A percentile compares a stretch with the other conserved stretches of the same genome.
These are phyloP conservation scores for Caenorhabditis elegans DNA, from an alignment of 1,140 invertebrate genomes.

Conservation along the genomic window DNA sequence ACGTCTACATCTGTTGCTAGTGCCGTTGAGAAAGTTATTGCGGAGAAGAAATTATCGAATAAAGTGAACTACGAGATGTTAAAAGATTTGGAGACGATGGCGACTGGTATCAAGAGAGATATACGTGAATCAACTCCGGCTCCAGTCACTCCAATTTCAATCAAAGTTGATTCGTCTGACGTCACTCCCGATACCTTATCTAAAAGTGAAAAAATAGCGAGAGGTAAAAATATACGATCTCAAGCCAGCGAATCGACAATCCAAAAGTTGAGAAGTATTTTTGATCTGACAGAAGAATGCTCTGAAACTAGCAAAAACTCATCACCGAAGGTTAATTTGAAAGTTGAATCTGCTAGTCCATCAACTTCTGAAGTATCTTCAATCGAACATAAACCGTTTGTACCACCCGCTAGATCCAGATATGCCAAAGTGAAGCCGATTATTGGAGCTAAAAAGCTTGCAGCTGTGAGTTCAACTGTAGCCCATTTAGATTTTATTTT, in stretches of 20 bases:
- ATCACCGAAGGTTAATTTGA: neutral
- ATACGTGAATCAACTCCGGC: neutral
- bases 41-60: constrained; percentile 81
- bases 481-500: too few species aligned
- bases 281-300: neutral
- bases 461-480: neutral
- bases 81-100: constrained; percentile 68
- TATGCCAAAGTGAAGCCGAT: constrained; percentile 1
- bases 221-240: neutral
- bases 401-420: neutral
- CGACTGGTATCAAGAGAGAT: neutral
- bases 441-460: neutral
- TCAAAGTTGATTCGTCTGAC: neutral
- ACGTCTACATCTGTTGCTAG: neutral
- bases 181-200: neutral
- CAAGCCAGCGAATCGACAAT: neutral
- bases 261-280: neutral
- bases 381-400: neutral
- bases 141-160: neutral
- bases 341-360: neutral
- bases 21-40: constrained; percentile 27
- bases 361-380: neutral
- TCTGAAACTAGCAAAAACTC: neutral
- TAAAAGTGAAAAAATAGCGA: neutral
- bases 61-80: constrained; percentile 98